Conservation (phyloP, 2,797 vertebrate genomes). For the Schizothorax lantsangensis region DNA sequence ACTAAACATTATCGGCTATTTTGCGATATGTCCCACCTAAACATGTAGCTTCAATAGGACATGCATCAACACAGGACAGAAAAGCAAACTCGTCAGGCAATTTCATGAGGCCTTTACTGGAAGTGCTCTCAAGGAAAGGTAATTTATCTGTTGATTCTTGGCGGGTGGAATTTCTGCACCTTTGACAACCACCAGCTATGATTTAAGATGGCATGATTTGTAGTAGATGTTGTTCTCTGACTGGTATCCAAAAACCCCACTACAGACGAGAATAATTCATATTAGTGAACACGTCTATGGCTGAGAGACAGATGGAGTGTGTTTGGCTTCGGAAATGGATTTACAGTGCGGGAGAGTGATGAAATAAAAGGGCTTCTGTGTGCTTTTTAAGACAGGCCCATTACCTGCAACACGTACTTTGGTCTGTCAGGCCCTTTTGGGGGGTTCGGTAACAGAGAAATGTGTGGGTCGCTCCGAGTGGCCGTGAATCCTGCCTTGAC, state of each 20-base stretch:
- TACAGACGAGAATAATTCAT: conserved; percentile 31
- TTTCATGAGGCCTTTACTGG: neutral
- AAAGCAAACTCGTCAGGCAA: neutral
- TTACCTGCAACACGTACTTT: conserved; percentile 32
- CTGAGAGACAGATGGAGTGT: conserved; percentile 41
- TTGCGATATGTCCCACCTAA: neutral
- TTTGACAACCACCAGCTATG: conserved; percentile 19
- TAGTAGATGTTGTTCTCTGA: conserved; percentile 42
- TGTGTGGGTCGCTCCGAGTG: conserved; percentile 55
- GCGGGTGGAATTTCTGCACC: neutral
- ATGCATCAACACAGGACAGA: neutral
- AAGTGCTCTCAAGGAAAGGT: neutral
- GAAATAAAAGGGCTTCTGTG: conserved; percentile 16
- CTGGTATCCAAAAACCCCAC: conserved; percentile 14
- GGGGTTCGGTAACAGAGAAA: conserved; percentile 50
- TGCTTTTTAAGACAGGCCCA: conserved; percentile 28
- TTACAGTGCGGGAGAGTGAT: conserved; percentile 13
- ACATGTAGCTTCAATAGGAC: neutral
- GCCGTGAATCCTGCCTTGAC: conserved; percentile 66
- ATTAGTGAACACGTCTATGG: conserved; percentile 22
- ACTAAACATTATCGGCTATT: neutral
- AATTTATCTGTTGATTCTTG: conserved; percentile 26
- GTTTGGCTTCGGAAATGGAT: conserved; percentile 36
- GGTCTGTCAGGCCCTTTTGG: conserved; percentile 35
- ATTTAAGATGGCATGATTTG: conserved; percentile 40